phyloP scores from a whole-genome alignment of 2,113 vertebrate species.

The Eudyptes chrysolophus region DNA sequence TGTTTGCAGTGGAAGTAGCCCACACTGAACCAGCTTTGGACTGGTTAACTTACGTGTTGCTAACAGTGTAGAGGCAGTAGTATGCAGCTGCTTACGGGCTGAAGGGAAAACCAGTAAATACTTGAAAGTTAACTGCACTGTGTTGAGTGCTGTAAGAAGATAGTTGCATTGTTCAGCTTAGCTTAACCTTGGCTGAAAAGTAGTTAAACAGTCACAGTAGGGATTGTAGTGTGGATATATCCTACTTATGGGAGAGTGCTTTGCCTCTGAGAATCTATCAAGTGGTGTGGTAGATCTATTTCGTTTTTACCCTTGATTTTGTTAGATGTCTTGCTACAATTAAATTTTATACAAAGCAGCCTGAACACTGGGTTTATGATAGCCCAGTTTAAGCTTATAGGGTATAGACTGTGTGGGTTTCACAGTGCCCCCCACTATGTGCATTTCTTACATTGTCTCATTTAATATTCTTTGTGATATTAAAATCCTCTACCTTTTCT shows the following conservation, averaged over 20 bases:
- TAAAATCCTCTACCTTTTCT: neutral
- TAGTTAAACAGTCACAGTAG: neutral
- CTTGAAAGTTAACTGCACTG: neutral
- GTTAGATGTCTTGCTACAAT: neutral
- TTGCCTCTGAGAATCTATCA: neutral
- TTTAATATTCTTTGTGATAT: neutral
- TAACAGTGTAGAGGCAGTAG: neutral
- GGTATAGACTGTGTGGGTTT: neutral
- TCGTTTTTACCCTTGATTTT: neutral
- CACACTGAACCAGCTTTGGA: neutral
- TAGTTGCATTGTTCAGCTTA: neutral
- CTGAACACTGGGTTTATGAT: neutral
- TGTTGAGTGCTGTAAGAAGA: neutral
- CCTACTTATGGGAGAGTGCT: neutral
- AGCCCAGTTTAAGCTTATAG: neutral
- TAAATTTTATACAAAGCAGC: neutral
- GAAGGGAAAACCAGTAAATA: neutral
- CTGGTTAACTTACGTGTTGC: rapidly evolving
- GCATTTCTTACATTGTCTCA: neutral
- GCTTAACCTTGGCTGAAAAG: neutral
- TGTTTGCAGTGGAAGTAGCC: neutral
- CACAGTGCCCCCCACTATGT: rapidly evolving
- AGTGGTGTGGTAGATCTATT: neutral
- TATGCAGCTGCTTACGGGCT: neutral
- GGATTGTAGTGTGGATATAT: neutral